Evolutionary conservation across 2,797 vertebrate species (phyloP).

Genomic region (Pristis pectinata): DNA sequence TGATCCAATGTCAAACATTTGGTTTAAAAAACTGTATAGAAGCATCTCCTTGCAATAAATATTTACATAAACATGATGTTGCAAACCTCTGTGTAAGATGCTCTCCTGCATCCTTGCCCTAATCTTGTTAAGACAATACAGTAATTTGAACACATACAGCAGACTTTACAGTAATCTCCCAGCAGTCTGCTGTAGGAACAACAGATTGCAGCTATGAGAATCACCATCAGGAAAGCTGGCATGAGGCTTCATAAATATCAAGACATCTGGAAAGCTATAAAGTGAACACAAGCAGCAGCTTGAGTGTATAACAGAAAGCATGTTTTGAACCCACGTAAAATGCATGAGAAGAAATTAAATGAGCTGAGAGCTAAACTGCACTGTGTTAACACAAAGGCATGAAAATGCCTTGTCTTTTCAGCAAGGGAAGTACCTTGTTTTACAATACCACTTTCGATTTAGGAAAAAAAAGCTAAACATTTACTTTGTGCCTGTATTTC

Average conservation of each 20-base stretch:
- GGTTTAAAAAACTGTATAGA: neutral
- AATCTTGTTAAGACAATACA: constrained; percentile 37
- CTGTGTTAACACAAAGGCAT: constrained; percentile 28
- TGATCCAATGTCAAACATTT: constrained; percentile 28
- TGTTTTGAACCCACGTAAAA: constrained; percentile 28
- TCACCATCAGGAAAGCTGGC: constrained; percentile 30
- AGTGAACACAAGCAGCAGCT: constrained; percentile 35
- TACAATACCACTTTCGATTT: neutral
- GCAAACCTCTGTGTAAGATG: neutral
- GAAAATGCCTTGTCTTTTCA: constrained; percentile 24
- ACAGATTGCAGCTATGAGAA: constrained; percentile 33
- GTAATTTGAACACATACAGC: constrained; percentile 27
- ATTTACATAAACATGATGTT: constrained; percentile 14
- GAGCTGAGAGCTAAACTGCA: constrained; percentile 14
- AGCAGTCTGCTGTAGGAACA: constrained; percentile 19
- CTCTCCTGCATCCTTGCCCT: neutral
- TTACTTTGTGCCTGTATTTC: neutral
- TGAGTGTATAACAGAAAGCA: constrained; percentile 33
- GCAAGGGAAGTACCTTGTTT: neutral
- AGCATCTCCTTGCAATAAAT: neutral
- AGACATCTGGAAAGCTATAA: constrained; percentile 37
- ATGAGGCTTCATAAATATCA: constrained; percentile 33
- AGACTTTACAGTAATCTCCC: constrained; percentile 23
- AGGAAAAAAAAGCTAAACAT: neutral
- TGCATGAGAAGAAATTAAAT: constrained; percentile 37